Evolutionary conservation across 2,113 vertebrate species (phyloP).

Genomic region (Vanacampus margaritifer): DNA sequence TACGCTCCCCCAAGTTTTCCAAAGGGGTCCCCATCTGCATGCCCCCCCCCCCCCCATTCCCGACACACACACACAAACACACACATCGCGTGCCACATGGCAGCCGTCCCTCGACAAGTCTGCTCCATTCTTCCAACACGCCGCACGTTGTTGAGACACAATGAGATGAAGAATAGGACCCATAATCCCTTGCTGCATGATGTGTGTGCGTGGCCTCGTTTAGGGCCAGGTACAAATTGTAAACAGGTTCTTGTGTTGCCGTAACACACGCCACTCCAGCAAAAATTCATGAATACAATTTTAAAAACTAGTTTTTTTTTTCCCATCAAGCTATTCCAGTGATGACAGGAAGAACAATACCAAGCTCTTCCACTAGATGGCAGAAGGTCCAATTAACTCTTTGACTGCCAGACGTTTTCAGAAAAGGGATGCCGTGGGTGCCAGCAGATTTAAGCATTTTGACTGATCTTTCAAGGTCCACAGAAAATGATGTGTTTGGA

Average conservation of each 20-base stretch:
- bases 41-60: slow-evolving; percentile 15
- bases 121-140: slow-evolving; percentile 79
- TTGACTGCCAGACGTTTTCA: too few relatives aligned
- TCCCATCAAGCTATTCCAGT: too few relatives aligned
- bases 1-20: slow-evolving; percentile 72
- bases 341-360: too few relatives aligned
- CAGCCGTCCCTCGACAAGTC: slow-evolving; percentile 75
- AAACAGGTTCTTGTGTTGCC: slow-evolving; percentile 77
- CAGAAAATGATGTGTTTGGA: too few relatives aligned
- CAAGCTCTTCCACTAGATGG: not conserved
- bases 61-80: not conserved
- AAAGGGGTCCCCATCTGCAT: slow-evolving; percentile 75
- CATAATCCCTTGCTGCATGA: slow-evolving; percentile 75
- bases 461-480: too few relatives aligned
- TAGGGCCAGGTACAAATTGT: slow-evolving; percentile 75
- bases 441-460: too few relatives aligned
- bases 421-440: too few relatives aligned
- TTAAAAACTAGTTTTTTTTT: too few relatives aligned
- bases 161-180: slow-evolving; percentile 77
- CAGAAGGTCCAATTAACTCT: not conserved
- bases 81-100: slow-evolving; percentile 76
- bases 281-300: not conserved
- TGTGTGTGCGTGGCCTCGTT: slow-evolving; percentile 40
- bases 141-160: slow-evolving; percentile 77
- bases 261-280: slow-evolving; percentile 62